These are phyloP conservation scores for Oxyteleia sp. DNA, from an alignment of 2,888 invertebrate species.

Conservation along the genomic window DNA sequence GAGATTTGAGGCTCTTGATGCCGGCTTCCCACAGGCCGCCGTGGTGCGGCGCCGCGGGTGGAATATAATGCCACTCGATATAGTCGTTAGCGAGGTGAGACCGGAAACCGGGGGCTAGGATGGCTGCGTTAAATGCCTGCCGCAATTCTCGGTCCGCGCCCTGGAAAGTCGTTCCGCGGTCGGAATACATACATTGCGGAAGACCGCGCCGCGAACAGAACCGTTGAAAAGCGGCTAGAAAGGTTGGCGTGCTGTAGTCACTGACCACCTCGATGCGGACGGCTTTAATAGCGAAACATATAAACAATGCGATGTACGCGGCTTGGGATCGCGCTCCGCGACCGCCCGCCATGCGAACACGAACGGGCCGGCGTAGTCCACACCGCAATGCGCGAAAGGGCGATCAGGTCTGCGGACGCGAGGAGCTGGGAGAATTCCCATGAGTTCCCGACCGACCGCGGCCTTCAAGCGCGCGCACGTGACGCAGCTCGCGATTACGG, in stretches of 20 bases:
- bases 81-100: not conserved
- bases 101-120: too few species aligned
- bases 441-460: too few species aligned
- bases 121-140: not conserved
- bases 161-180: constrained; percentile 79
- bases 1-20: not conserved
- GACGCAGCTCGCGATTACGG: too few species aligned
- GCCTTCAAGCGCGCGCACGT: not conserved
- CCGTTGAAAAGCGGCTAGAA: constrained; percentile 69
- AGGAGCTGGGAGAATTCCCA: not conserved
- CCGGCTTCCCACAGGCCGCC: constrained; percentile 29
- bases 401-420: not conserved
- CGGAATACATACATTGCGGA: constrained; percentile 70
- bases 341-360: constrained; percentile 28
- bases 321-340: constrained; percentile 62
- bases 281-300: constrained; percentile 75
- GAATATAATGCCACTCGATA: constrained; percentile 13
- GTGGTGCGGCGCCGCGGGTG: constrained; percentile 19
- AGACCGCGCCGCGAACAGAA: constrained; percentile 68
- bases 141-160: constrained; percentile 75
- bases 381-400: not conserved
- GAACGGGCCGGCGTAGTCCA: constrained; percentile 32
- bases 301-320: constrained; percentile 75
- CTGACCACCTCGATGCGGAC: constrained; percentile 52
- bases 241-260: constrained; percentile 75